Conservation (phyloP, 2,888 invertebrate species). For the Matsumyia berberina region DNA sequence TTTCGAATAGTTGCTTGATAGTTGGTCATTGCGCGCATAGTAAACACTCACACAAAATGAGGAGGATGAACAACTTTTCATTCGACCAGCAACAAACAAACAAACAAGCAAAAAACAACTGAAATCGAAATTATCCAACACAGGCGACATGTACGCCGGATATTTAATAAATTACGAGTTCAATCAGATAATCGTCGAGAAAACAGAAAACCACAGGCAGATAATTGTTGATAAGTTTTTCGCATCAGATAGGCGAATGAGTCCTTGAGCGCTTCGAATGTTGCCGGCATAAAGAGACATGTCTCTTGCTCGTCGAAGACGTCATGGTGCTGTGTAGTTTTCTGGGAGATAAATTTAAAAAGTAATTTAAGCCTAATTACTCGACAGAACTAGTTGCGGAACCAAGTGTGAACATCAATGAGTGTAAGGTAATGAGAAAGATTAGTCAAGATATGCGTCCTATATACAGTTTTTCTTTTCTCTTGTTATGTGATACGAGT, state of each 20-base stretch:
- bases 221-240: constrained; percentile 52
- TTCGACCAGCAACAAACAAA: constrained; percentile 12
- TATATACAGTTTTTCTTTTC: background rate
- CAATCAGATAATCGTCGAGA: constrained; percentile 70
- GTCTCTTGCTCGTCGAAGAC: background rate
- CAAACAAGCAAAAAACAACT: constrained; percentile 9
- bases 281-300: constrained; percentile 31
- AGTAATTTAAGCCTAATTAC: constrained; percentile 61
- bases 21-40: constrained; percentile 18
- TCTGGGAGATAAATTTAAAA: constrained; percentile 54
- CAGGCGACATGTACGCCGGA: constrained; percentile 51
- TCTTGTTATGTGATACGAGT: background rate
- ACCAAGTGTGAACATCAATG: constrained; percentile 38
- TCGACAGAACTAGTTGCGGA: constrained; percentile 55
- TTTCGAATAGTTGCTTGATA: constrained; percentile 64
- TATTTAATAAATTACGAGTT: constrained; percentile 72
- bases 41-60: constrained; percentile 17
- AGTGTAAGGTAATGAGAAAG: constrained; percentile 31
- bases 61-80: constrained; percentile 73
- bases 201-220: constrained; percentile 55
- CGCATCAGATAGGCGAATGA: constrained; percentile 36
- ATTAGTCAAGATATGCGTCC: constrained; percentile 42
- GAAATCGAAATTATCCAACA: constrained; percentile 8
- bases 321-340: constrained; percentile 2
- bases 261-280: constrained; percentile 63